A percentile compares a stretch with the other conserved stretches of the same genome.
Evolutionary conservation across 2,797 vertebrate species (phyloP).

Genomic region (Sus cebifrons): DNA sequence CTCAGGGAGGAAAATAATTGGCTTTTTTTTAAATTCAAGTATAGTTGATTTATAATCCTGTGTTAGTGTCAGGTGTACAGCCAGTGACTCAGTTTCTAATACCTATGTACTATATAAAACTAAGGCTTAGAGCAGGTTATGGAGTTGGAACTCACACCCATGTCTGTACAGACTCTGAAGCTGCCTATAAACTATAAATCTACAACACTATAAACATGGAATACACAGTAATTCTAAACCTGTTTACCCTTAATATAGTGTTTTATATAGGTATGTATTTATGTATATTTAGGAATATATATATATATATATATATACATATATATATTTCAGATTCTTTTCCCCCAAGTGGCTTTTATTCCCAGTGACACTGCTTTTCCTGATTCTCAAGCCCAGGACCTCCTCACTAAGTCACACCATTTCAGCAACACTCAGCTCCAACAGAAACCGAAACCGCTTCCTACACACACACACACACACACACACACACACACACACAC

Average conservation of each 20-base stretch:
- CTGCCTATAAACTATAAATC: too few relatives aligned
- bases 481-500: neutral
- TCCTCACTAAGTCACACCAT: neutral
- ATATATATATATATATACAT: fast-evolving
- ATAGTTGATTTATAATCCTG: neutral
- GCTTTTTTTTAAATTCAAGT: neutral
- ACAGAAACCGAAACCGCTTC: neutral
- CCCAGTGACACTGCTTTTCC: neutral
- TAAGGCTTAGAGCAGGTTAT: too few relatives aligned
- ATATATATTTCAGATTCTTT: too few relatives aligned
- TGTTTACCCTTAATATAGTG: too few relatives aligned
- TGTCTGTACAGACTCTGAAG: too few relatives aligned
- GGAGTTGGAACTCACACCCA: too few relatives aligned
- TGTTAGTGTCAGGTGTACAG: neutral
- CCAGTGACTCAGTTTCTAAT: neutral
- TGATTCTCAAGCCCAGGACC: neutral
- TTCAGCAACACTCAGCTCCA: neutral
- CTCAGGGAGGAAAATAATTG: neutral
- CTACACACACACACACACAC: neutral
- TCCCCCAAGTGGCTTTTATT: neutral
- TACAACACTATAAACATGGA: too few relatives aligned
- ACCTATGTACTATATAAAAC: too few relatives aligned
- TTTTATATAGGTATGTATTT: neutral
- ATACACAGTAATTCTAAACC: too few relatives aligned
- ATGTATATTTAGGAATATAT: neutral